Evolutionary conservation across 2,888 invertebrate species (phyloP), one percentile per base, ranked within the genome.

Genomic region (Scaptomyza tumidula): DNA sequence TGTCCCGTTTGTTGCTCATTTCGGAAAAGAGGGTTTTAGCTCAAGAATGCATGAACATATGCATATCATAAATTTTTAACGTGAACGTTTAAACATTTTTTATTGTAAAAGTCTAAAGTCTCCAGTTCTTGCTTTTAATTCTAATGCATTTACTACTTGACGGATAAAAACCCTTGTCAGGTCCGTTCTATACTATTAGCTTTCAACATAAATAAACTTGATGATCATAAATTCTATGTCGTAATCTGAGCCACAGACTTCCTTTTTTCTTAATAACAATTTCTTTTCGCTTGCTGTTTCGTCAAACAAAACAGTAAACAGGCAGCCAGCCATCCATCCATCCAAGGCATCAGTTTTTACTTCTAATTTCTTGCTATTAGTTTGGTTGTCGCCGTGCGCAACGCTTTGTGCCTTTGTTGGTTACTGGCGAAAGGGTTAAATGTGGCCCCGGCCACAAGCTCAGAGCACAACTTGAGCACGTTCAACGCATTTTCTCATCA

Each of bases 401-500:
- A 39, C 59, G 66, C 41, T 35, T 54, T 72, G 50, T 71, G 72
- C 72, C 75, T 73, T 84, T 77, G 86, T 84, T 79, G 83, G 82
- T 79, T 71, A 53, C 83, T 62, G 69, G 64, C 71, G 61, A 88
- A 88, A 74, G 85, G 89, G 89, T 85, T 85, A 80, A 86, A 76
- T 65, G 58, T 54, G 56, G 49, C 50, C 72, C 69, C 62, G 44
- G 71, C 70, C 78, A 69, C 69, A 73, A 56, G 50, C 86, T 19
- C 56, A 67, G 54, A 81, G 82, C 77, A 60, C 89, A 89, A 89
- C 89, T 89, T 89, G 85, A 90, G 88, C 89, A 89, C 89, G 89
- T 89, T 89, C 89, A 83, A 83, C 82, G 80, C 82, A 86, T 88
- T 80, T 82, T 78, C 80, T 81, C 86, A 86, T 89, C 89, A 89